Base-by-base conservation (phyloP, 2,113 vertebrate genomes). In the Rousettus leschenaultii region DNA sequence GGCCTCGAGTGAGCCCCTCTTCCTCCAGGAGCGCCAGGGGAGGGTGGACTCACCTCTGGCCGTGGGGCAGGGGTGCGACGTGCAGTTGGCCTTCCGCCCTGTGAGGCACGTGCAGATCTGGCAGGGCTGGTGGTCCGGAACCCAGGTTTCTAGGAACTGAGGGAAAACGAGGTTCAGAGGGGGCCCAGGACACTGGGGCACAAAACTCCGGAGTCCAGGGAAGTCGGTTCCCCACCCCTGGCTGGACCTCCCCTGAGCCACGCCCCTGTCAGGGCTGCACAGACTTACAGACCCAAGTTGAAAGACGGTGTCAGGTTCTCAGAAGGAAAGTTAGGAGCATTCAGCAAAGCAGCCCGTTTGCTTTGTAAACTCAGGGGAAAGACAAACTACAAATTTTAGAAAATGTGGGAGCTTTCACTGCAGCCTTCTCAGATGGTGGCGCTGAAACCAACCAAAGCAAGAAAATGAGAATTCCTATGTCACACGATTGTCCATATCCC, bases 91-190 rank as follows among this genome's bases (percentile, higher is more conserved):
- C 84, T 57, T 98, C 96, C 98, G 99, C 38, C 99, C 98, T 5
- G 99, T 98, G 4, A 99, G 98, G 96, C 99, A 99, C 0, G 97
- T 98, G 97, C 99, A 99, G 97, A 99, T 98, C 95, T 99, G 97
- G 96, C 99, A 99, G 30, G 99, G 99, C 82, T 99, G 99, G 0
- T 98, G 98, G 19, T 98, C 80, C 0, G 99, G 99, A 80, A 99
- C 98, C 99, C 99, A 99, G 1, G 98, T 99, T 94, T 99, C 99
- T 98, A 99, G 97, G 89, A 98, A 98, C 99, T 99, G 97, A 97
- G 86, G 95, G 85, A 45, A 95, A 86, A 55, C 0, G 2, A 83
- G n/a, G 38, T 6, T 86, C 10, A 89, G 63, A 33, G 15, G 33
- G 33, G 19, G 18, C 12, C 12, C 28, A n/a, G 59, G 18, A 40